Evolutionary conservation across 2,113 vertebrate species (phyloP).

Genomic region (Connochaetes taurinus): DNA sequence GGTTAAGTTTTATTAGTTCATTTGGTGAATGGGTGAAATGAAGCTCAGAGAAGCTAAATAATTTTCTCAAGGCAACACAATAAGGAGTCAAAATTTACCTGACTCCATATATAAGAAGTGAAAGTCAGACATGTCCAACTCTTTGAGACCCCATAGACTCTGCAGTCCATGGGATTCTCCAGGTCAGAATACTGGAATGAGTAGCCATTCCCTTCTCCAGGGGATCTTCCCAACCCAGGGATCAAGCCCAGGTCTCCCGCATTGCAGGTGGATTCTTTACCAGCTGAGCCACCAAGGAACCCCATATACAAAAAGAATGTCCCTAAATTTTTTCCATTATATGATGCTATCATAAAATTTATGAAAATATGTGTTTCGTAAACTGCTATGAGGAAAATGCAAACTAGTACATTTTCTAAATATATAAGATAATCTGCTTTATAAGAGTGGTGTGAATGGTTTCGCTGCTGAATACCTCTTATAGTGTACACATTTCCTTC

Average conservation of each 20-base stretch:
- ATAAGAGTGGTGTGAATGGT: background rate
- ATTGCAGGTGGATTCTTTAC: background rate
- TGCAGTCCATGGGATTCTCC: background rate
- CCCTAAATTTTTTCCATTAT: background rate
- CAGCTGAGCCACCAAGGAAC: background rate
- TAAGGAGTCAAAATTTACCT: background rate
- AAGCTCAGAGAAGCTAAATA: background rate
- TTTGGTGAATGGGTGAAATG: background rate
- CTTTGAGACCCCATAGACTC: background rate
- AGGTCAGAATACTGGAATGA: background rate
- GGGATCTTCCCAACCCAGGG: background rate
- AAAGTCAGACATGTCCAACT: background rate
- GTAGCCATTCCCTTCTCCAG: background rate
- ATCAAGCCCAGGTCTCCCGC: background rate
- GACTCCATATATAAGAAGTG: background rate
- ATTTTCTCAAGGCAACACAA: background rate
- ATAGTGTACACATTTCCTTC: background rate
- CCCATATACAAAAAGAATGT: background rate
- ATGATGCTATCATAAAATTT: background rate
- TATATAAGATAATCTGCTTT: background rate
- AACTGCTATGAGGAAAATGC: background rate
- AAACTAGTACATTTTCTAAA: background rate
- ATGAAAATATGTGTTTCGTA: background rate
- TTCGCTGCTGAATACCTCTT: background rate
- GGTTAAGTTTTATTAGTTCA: background rate